Base-by-base conservation (phyloP, 1,140 invertebrate genomes). In the Sinella curviseta region DNA sequence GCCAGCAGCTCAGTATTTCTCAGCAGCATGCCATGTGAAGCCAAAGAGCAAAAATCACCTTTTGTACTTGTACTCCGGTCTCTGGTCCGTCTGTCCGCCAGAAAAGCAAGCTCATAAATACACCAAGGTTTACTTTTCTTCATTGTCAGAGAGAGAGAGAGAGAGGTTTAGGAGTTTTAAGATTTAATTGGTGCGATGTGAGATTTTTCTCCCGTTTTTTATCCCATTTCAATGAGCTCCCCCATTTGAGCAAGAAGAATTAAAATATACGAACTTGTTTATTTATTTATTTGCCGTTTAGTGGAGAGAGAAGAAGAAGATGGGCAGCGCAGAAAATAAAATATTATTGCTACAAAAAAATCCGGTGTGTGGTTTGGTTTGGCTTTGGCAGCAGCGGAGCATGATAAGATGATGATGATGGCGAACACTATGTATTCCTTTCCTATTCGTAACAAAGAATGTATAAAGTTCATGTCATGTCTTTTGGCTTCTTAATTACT, bases 401-500 rank as follows among this genome's bases (percentile, higher is more conserved):
- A 8, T 48, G 39, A 48, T 4, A 48, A 48, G 39, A 48, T 8
- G 17, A 48, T 4, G 39, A 17, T 48, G 4, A 8, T 8, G 17
- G 4, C 17, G 39, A 17, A 48, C 4, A 48, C 39, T 48, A 4
- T 17, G 39, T 17, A 8, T 17, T 17, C 17, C 17, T 48, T 48
- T 17, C 39, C 39, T 17, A 48, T 48, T 17, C 39, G 39, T 48
- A 8, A 8, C 4, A 48, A 48, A 48, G 4, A 48, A 48, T 48
- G 4, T 48, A 48, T 4, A 70, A 31, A 33, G 65, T 70, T 70
- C 65, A 70, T 70, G 30, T 70, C 30, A 70, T 70, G 65, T 70
- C 65, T 70, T 70, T 70, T 70, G 65, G 65, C 65, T 70, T 70
- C 65, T 33, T 70, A 70, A 70, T 70, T 70, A 70, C 65, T 48